phyloP scores from a whole-genome alignment of 1,140 invertebrate species.

The Pantala flavescens region DNA sequence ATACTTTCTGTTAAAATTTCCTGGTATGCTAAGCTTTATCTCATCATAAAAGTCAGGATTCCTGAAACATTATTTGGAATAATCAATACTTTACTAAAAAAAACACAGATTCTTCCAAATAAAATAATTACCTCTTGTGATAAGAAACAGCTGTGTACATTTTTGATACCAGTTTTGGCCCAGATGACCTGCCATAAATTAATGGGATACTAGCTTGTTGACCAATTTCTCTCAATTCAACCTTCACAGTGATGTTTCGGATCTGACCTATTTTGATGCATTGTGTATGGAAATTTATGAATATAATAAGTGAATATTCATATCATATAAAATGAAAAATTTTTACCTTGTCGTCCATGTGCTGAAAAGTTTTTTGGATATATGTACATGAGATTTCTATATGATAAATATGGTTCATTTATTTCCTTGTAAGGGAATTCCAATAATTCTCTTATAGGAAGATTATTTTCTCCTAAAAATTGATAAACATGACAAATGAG shows the following conservation, averaged over 20 bases:
- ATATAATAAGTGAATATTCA: not conserved
- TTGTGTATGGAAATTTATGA: not conserved
- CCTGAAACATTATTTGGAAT: conserved; percentile 31
- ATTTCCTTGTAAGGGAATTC: conserved; percentile 72
- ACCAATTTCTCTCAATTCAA: conserved; percentile 82
- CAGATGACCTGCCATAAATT: conserved; percentile 89
- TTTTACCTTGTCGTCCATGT: conserved; percentile 42
- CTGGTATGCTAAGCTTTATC: conserved; percentile 83
- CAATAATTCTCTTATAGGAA: conserved; percentile 80
- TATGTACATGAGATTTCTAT: conserved; percentile 82
- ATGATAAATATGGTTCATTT: conserved; percentile 63
- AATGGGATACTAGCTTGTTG: conserved; percentile 57
- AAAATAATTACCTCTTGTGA: conserved; percentile 67
- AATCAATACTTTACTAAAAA: no score
- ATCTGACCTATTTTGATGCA: conserved; percentile 44
- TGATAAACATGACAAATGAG: not conserved
- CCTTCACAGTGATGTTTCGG: conserved; percentile 65
- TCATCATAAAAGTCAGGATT: conserved; percentile 91
- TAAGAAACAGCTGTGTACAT: conserved; percentile 82
- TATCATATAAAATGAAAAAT: not conserved
- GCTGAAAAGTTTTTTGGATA: conserved; percentile 80
- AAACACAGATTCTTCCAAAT: not conserved
- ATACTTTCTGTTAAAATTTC: conserved; percentile 73
- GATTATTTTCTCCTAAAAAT: conserved; percentile 56
- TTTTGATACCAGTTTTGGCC: conserved; percentile 78